phyloP scores from a whole-genome alignment of 2,797 vertebrate genomes.

The Rhabdomys pumilio region DNA sequence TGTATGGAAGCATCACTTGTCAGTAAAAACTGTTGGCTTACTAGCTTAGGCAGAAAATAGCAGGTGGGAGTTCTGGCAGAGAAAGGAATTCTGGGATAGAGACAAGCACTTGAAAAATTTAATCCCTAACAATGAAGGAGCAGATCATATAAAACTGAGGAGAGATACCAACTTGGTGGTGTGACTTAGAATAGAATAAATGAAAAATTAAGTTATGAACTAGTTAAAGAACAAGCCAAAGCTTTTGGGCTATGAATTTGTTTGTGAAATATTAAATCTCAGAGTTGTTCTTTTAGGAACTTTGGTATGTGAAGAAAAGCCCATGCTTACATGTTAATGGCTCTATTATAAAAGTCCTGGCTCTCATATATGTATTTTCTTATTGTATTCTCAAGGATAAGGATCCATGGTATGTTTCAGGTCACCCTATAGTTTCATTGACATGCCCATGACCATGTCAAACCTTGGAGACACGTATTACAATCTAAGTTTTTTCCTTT shows the following conservation, averaged over 20 bases:
- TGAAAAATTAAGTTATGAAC: not conserved
- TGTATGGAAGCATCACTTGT: not conserved
- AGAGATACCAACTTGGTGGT: not conserved
- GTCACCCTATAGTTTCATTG: not conserved
- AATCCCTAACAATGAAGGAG: not conserved
- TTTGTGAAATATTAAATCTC: not conserved
- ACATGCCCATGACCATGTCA: not conserved
- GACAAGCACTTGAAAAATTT: not conserved
- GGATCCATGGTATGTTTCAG: not conserved
- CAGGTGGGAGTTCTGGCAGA: not conserved
- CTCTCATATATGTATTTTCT: not conserved
- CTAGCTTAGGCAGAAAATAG: not conserved
- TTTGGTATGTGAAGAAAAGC: not conserved
- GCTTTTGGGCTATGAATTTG: not conserved
- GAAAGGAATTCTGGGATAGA: not conserved
- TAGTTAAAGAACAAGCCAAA: not conserved
- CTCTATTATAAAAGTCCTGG: not conserved
- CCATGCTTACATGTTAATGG: not conserved
- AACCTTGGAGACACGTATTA: not conserved
- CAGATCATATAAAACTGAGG: not conserved
- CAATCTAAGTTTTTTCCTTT: not conserved
- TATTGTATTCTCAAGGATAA: not conserved
- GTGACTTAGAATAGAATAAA: not conserved
- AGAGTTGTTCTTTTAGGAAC: not conserved
- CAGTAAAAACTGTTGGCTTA: not conserved